phyloP scores from a whole-genome alignment of 2,797 vertebrate species.

The Paratrypauchen microcephalus region DNA sequence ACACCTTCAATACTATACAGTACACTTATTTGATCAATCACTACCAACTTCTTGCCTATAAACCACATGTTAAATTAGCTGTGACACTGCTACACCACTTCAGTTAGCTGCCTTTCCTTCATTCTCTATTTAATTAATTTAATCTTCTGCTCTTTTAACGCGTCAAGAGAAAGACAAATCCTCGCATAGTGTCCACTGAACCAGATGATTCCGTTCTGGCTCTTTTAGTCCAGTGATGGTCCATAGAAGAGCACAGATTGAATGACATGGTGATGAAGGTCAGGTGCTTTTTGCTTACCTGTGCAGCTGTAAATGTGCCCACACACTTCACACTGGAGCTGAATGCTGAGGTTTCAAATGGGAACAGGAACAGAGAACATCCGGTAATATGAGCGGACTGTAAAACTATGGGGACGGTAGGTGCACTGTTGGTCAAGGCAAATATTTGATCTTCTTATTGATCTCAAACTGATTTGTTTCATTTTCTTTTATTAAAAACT shows the following conservation, averaged over 20 bases:
- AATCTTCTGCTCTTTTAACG: slow-evolving; percentile 68
- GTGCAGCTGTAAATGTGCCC: slow-evolving; percentile 71
- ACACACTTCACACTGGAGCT: slow-evolving; percentile 56
- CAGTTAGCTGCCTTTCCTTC: slow-evolving; percentile 50
- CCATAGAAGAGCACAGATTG: slow-evolving; percentile 69
- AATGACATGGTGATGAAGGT: slow-evolving; percentile 75
- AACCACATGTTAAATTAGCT: too few relatives aligned
- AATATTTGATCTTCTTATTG: not conserved
- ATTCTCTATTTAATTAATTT: slow-evolving; percentile 70
- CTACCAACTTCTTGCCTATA: too few relatives aligned
- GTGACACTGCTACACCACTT: slow-evolving; percentile 54
- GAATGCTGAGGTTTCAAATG: slow-evolving; percentile 67
- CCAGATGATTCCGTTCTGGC: slow-evolving; percentile 63
- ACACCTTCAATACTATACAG: too few relatives aligned
- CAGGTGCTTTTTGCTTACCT: slow-evolving; percentile 78
- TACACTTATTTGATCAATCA: too few relatives aligned
- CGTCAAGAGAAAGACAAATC: slow-evolving; percentile 57
- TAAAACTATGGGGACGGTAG: slow-evolving; percentile 28
- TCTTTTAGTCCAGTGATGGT: slow-evolving; percentile 74
- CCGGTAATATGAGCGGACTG: slow-evolving; percentile 68
- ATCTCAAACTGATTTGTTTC: too few relatives aligned
- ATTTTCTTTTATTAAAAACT: too few relatives aligned
- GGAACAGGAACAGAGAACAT: slow-evolving; percentile 71
- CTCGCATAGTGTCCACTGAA: slow-evolving; percentile 67
- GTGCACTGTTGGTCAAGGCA: not conserved